Evolutionary conservation across 2,888 invertebrate genomes (phyloP), one percentile per base, ranked within the genome.

Genomic region (Lottia scabra): DNA sequence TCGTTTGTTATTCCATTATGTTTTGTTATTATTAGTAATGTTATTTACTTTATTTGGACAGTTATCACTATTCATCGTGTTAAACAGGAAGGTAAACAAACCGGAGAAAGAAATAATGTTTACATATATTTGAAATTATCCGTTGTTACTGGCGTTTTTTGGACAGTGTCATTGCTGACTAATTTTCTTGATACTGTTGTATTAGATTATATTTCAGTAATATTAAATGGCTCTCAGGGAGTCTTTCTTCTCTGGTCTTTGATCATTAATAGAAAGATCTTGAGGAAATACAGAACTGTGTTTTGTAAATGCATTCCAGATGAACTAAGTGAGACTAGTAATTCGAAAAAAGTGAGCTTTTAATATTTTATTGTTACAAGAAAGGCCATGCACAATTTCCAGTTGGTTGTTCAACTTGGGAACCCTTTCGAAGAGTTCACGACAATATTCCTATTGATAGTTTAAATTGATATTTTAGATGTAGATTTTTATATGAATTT

Each of bases 121-220:
- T 68, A 71, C 12, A 69, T 81, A 3, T 83, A 80, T 62, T 64
- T 80, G 3, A 80, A 80, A 65, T 70, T 84, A 43, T 82, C 79
- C 62, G 68, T 77, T 1, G 67, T 84, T 12, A 79, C 81, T 27
- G 83, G 83, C 6, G 30, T 80, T 12, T 74, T 80, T 6, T 84
- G 83, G 83, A 72, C 80, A 5, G 69, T 82, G 2, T 76, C 77
- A 10, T 72, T 84, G n/a, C 30, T 83, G 16, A 78, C 80, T 63
- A 76, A 77, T 0, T 65, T 79, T 27, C 63, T 79, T 2, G 68
- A 70, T 0, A 26, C 75, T 16, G 73, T 73, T 0, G 44, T 71
- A 3, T 75, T 81, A 23, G 76, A 77, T 2, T 80, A 78, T 56
- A 30, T 80, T 30, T 76, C 77, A 5, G 76, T 79, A 8, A 67